Conservation (phyloP, 2,888 invertebrate species). For the Agrotis exclamationis region DNA sequence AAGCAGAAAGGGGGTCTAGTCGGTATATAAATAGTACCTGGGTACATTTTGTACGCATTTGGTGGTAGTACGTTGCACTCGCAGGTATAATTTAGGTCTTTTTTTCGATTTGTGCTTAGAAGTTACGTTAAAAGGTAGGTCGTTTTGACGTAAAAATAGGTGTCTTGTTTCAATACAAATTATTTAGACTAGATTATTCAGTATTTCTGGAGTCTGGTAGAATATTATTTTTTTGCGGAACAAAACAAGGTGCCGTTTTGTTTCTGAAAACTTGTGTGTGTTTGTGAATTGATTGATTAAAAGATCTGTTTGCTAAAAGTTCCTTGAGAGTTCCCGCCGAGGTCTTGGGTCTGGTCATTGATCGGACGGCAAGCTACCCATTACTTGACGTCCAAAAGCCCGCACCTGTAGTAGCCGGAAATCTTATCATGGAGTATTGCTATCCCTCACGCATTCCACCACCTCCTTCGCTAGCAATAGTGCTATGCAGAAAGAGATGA, state of each 20-base stretch:
- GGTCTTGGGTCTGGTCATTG: no score
- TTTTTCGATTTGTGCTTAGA: slow-evolving; percentile 26
- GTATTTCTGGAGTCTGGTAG: background rate
- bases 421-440: no score
- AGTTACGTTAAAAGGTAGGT: slow-evolving; percentile 15
- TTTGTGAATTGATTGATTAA: background rate
- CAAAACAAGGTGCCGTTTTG: no score
- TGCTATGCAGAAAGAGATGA: no score
- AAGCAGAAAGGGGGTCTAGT: slow-evolving; percentile 42
- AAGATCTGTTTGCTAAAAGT: no score
- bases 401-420: no score
- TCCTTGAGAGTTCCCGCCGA: no score
- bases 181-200: slow-evolving; percentile 5
- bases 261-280: background rate
- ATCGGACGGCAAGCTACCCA: no score
- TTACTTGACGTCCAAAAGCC: no score
- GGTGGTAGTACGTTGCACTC: slow-evolving; percentile 25
- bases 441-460: no score
- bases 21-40: slow-evolving; percentile 42
- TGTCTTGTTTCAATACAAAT: slow-evolving; percentile 21
- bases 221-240: background rate
- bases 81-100: slow-evolving; percentile 9
- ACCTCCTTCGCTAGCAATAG: no score
- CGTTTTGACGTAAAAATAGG: slow-evolving; percentile 28
- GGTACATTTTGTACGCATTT: slow-evolving; percentile 49